Evolutionary conservation across 1,140 invertebrate species (phyloP).

Genomic region (Leptopilina boulardi): DNA sequence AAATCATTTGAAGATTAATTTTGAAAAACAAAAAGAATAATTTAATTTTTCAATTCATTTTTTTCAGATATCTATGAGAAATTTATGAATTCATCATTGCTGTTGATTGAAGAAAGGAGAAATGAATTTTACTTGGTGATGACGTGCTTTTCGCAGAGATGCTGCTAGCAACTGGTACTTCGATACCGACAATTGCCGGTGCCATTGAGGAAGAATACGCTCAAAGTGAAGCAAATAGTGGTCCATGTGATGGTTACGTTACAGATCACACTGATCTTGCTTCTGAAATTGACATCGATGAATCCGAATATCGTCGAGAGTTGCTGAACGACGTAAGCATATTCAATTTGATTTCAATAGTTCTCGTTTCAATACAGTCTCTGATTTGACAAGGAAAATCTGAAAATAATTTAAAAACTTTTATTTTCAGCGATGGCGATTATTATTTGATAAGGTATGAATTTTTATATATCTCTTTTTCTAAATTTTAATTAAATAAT

Average conservation of each 20-base stretch:
- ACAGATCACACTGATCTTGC: slow-evolving; percentile 86
- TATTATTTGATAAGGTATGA: slow-evolving; percentile 89
- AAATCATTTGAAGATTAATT: too few relatives aligned
- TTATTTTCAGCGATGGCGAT: slow-evolving; percentile 88
- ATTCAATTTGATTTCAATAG: neutral
- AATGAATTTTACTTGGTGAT: slow-evolving; percentile 61
- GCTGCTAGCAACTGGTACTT: slow-evolving; percentile 68
- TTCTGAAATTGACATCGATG: slow-evolving; percentile 83
- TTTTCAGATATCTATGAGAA: neutral
- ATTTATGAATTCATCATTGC: neutral
- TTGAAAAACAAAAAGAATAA: too few relatives aligned
- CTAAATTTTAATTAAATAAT: slow-evolving; percentile 54
- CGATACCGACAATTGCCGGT: slow-evolving; percentile 73
- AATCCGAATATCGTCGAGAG: slow-evolving; percentile 84
- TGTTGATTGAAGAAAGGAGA: slow-evolving; percentile 40
- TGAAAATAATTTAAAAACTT: slow-evolving; percentile 46
- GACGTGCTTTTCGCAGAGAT: slow-evolving; percentile 62
- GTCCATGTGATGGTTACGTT: slow-evolving; percentile 79
- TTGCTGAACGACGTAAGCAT: slow-evolving; percentile 85
- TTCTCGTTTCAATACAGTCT: neutral
- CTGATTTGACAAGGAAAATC: neutral
- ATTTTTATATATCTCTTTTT: slow-evolving; percentile 32
- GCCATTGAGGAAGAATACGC: slow-evolving; percentile 71
- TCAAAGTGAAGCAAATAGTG: slow-evolving; percentile 71
- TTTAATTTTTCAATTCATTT: too few relatives aligned